Evolutionary conservation across 2,797 vertebrate genomes (phyloP), one percentile per base, ranked within the genome.

Genomic region (Sebastes trivittatus): DNA sequence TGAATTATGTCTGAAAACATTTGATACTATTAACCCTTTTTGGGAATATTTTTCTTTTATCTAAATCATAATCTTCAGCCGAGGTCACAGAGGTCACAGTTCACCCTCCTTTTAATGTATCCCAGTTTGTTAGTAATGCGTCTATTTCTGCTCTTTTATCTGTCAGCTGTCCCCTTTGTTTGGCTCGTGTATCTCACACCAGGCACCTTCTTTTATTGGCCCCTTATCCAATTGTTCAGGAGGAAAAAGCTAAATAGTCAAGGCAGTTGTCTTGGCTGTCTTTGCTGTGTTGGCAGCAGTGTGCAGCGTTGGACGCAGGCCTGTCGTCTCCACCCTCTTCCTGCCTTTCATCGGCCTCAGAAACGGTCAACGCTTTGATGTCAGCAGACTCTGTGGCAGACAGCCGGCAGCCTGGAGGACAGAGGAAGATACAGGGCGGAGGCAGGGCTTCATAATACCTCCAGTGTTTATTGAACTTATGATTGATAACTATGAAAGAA

Each of bases 341-440:
- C 94, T 93, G 93, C 86, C 92, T 95, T 94, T 96, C 90, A 92
- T 86, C 77, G 72, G 72, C 72, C 83, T 61, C 55, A 81, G 80
- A 86, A 78, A 87, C 64, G 18, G 46, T 25, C 11, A 23, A 18
- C 0, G 83, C 93, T 95, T 95, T 96, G 91, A 95, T 91, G 93
- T 95, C 77, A 74, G 71, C 90, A 94, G 94, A 94, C 93, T 86
- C 66, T 68, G 77, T 84, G 90, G 93, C 93, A 92, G 92, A 94
- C 84, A 72, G 69, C 67, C 70, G 49, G 81, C 27, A 77, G 74
- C 78, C 75, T 80, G 70, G 87, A 92, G 82, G 90, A 85, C 84
- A 82, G 87, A 77, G 85, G 80, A 88, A 77, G 79, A 71, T 55
- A 54, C 29, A 81, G 78, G 78, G 49, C 25, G 61, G 81, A 87